Percentiles rank a stretch among this genome's conserved stretches.
phyloP scores from a whole-genome alignment of 2,797 vertebrate genomes.

The Scolopax bukidnonensis region DNA sequence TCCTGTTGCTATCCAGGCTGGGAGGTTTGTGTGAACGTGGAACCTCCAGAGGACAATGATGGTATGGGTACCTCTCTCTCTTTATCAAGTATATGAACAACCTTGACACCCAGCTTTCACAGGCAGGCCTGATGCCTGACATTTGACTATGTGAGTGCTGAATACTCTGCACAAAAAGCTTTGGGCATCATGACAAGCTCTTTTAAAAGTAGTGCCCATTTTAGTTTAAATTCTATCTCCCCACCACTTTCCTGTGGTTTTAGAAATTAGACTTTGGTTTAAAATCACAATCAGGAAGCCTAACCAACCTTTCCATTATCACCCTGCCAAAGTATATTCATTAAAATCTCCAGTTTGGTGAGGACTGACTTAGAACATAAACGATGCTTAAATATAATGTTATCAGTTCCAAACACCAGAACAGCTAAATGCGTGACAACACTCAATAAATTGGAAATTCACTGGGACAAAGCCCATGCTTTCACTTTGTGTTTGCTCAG shows the following conservation, averaged over 20 bases:
- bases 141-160: neutral
- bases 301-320: neutral
- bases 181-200: neutral
- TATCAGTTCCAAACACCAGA: neutral
- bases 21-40: neutral
- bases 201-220: neutral
- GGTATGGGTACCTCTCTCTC: neutral
- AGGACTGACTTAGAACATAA: neutral
- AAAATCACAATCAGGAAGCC: neutral
- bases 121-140: neutral
- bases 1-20: neutral
- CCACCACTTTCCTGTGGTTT: neutral
- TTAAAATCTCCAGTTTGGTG: neutral
- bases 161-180: neutral
- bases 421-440: neutral
- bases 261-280: neutral
- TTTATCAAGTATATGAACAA: neutral
- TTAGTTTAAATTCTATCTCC: neutral
- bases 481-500: neutral
- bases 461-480: neutral
- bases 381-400: neutral
- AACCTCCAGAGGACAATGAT: neutral
- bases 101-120: neutral
- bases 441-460: neutral
- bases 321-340: neutral